Base-by-base conservation (phyloP, 2,113 vertebrate species). In the Semnopithecus entellus region DNA sequence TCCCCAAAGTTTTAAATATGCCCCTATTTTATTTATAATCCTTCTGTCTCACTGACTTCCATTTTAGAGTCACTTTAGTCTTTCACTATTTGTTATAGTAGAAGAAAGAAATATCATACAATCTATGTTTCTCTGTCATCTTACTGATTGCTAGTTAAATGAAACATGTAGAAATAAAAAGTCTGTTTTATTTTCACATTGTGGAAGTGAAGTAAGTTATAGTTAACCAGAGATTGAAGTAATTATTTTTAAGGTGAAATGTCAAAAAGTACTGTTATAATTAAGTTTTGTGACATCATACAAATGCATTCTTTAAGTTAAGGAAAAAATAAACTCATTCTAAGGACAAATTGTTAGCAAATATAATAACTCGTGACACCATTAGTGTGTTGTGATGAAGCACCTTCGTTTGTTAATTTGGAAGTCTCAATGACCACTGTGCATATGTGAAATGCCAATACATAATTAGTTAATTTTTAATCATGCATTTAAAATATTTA, bases 401-500 rank as follows among this genome's bases (percentile, higher is more conserved):
- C 2, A 91, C 27, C 30, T 45, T 2, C 66, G 50, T 17, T 57
- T 94, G 38, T 91, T 96, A 86, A 75, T 55, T 87, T 86, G 45
- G 45, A 90, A 38, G 25, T 64, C 32, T 87, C 68, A 50, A 30
- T 68, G 81, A 81, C 72, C 32, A 8, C 91, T 87, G 16, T 32
- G 30, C 30, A 80, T 70, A 72, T 90, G 52, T 87, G 50, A 93
- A 76, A 68, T 50, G 40, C 11, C 81, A 94, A 64, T 83, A n/a
- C 23, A 88, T 43, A 87, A 82, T 66, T 76, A 88, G 17, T 4
- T 80, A 93, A 79, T n/a, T 91, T 87, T 94, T 76, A 88, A 70
- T 78, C 30, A 70, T 78, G 92, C 61, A 88, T 70, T 88, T 72
- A 82, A 94, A 92, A 83, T 88, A 96, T 90, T 55, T 80, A 75